Percentiles rank a stretch among this genome's conserved stretches.
phyloP scores from a whole-genome alignment of 2,113 vertebrate species.

The Pterocles burchelli region DNA sequence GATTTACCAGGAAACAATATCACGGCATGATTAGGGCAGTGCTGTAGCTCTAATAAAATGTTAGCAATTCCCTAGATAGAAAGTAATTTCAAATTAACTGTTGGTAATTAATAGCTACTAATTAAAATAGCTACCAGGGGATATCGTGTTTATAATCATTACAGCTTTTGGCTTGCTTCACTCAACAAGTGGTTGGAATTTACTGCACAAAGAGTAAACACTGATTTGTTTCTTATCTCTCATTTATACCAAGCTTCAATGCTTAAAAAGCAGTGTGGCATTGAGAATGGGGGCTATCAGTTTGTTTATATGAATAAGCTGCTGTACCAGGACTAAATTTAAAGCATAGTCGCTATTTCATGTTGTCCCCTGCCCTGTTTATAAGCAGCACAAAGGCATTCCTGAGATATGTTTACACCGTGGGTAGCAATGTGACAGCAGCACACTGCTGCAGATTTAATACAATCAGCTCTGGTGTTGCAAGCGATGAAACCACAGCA shows the following conservation, averaged over 20 bases:
- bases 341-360: neutral
- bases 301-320: neutral
- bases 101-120: conserved; percentile 24
- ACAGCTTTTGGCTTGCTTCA: neutral
- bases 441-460: neutral
- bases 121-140: neutral
- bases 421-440: neutral
- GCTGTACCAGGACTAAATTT: neutral
- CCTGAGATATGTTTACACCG: neutral
- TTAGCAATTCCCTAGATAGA: neutral
- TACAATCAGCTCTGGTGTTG: neutral
- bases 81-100: conserved; percentile 12
- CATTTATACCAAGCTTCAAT: neutral
- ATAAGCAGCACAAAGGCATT: neutral
- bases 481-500: neutral
- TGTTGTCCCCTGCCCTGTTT: neutral
- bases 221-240: neutral
- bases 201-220: neutral
- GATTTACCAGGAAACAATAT: neutral
- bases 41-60: neutral
- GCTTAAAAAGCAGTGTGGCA: neutral
- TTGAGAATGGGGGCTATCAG: neutral
- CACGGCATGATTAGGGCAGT: neutral
- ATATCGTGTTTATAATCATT: neutral
- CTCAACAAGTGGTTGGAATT: conserved; percentile 15